These are phyloP conservation scores for Gnathonemus longibarbis DNA, from an alignment of 2,113 vertebrate species.

Conservation along the genomic window DNA sequence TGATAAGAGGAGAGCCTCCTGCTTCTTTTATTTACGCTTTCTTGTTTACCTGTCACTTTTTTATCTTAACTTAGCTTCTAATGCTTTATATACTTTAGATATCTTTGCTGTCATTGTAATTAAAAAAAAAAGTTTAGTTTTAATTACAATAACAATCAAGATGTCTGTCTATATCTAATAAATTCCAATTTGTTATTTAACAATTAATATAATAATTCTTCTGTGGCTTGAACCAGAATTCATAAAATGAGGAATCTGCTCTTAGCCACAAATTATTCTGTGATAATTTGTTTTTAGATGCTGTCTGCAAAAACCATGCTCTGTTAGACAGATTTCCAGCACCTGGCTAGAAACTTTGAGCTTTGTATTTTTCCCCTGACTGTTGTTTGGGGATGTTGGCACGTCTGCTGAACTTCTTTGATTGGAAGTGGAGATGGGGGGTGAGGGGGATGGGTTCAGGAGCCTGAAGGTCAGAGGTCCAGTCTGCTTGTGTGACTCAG, in stretches of 20 bases:
- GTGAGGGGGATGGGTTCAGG: not conserved
- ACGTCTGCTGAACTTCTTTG: slow-evolving; percentile 13
- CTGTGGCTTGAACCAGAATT: not conserved
- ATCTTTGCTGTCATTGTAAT: not conserved
- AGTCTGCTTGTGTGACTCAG: not conserved
- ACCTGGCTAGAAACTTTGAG: slow-evolving; percentile 23
- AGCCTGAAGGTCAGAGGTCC: slow-evolving; percentile 33
- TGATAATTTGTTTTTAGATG: slow-evolving; percentile 44
- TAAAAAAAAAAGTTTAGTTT: not conserved
- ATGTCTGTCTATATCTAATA: not conserved
- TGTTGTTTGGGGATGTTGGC: not conserved
- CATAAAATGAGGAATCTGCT: not conserved
- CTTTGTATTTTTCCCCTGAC: slow-evolving; percentile 23
- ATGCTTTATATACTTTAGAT: not conserved
- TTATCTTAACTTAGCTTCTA: not conserved
- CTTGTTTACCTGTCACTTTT: not conserved
- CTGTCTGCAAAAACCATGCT: slow-evolving; percentile 29
- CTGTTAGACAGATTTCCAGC: slow-evolving; percentile 29
- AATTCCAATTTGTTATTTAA: too few relatives aligned
- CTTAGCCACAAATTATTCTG: slow-evolving; percentile 24
- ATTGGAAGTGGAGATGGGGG: not conserved
- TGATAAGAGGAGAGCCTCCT: not conserved
- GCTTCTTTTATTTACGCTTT: not conserved
- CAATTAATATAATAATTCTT: not conserved
- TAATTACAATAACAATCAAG: not conserved